These are phyloP conservation scores for Galbula dea DNA, from an alignment of 2,113 vertebrate genomes.

Conservation along the genomic window DNA sequence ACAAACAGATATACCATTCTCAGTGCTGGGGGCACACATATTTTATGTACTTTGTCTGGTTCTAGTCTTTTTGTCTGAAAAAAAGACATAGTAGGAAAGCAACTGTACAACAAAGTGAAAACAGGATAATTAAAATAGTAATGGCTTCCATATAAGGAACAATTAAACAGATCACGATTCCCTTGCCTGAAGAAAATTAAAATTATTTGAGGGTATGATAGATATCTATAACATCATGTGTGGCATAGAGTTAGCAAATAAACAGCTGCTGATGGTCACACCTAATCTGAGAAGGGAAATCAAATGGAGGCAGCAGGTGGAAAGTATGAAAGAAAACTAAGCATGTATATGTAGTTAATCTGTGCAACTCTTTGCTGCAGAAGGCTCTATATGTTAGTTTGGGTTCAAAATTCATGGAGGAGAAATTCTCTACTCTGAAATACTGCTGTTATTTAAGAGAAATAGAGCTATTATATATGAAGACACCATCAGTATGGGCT, in stretches of 20 bases:
- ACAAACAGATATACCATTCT: not conserved
- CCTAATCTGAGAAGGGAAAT: not conserved
- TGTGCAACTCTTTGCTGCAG: not conserved
- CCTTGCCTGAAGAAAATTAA: not conserved
- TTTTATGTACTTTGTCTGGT: not conserved
- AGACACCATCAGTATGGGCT: not conserved
- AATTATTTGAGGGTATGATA: not conserved
- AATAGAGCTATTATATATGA: not conserved
- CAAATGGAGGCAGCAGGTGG: not conserved
- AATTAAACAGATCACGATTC: not conserved
- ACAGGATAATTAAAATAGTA: not conserved
- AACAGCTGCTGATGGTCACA: not conserved
- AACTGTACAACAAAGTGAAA: not conserved
- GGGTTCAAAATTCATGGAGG: not conserved
- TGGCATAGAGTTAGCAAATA: not conserved
- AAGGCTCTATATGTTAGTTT: not conserved
- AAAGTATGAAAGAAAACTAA: not conserved
- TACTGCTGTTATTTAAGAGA: not conserved
- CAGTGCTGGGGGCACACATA: not conserved
- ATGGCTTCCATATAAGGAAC: not conserved
- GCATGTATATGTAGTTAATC: not conserved
- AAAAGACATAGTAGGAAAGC: not conserved
- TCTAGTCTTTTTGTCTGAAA: not conserved
- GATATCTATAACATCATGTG: not conserved
- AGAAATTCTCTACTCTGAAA: not conserved